Percentiles rank a stretch among this genome's conserved stretches.
These are phyloP conservation scores for Gnatocerus cornutus DNA, from an alignment of 2,888 invertebrate species.

Conservation along the genomic window DNA sequence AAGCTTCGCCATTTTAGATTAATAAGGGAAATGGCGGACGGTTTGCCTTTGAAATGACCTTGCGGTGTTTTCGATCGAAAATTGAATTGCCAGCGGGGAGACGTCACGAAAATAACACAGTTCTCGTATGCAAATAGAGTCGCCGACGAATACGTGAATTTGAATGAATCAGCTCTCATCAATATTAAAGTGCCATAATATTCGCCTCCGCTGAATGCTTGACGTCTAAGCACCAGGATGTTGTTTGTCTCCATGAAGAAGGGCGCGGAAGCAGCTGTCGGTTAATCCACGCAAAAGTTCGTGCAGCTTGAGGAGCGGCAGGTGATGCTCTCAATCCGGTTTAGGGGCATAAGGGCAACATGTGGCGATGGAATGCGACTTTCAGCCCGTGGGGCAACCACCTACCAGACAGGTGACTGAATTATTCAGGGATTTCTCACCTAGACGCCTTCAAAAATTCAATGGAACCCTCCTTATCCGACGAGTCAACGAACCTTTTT, in stretches of 20 bases:
- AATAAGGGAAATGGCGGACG: background rate
- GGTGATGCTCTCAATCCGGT: constrained; percentile 63
- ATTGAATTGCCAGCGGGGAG: constrained; percentile 18
- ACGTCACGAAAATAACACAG: constrained; percentile 45
- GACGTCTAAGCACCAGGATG: constrained; percentile 36
- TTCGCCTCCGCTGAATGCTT: constrained; percentile 39
- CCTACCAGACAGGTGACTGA: constrained; percentile 51
- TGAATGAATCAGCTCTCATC: constrained; percentile 49
- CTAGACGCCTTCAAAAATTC: constrained; percentile 46
- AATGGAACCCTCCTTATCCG: constrained; percentile 38
- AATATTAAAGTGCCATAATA: constrained; percentile 46
- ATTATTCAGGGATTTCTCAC: constrained; percentile 43
- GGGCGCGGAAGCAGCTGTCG: constrained; percentile 64
- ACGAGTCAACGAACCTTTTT: constrained; percentile 49
- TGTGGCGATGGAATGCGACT: constrained; percentile 54
- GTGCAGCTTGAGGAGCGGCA: constrained; percentile 60
- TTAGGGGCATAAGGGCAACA: constrained; percentile 58
- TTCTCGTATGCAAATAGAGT: constrained; percentile 46
- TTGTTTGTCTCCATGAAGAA: constrained; percentile 49
- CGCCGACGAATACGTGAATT: constrained; percentile 40
- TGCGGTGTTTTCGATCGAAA: constrained; percentile 39
- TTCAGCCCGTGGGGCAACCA: constrained; percentile 50
- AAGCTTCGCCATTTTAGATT: constrained; percentile 16
- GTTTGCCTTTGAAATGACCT: constrained; percentile 43
- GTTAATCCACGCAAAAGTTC: constrained; percentile 60